Conservation (phyloP, 2,797 vertebrate genomes). For the Phataginus tetradactyla region DNA sequence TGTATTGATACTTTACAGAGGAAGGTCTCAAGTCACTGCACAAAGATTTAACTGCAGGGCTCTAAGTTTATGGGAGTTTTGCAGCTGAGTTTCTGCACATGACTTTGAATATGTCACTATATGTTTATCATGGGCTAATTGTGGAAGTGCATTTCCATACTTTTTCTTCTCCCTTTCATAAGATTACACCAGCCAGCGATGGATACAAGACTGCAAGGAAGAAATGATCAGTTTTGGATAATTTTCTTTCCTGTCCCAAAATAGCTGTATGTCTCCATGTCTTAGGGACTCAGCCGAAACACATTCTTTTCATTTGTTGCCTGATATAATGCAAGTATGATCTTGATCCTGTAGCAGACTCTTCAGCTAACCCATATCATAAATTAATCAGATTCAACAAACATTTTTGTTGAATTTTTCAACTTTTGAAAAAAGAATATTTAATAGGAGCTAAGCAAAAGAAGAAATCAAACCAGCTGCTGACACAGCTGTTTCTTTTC, state of each 20-base stretch:
- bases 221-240: constrained; percentile 74
- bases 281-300: constrained; percentile 53
- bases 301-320: constrained; percentile 43
- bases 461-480: constrained; percentile 91
- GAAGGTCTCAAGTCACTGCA: constrained; percentile 63
- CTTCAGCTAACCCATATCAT: constrained; percentile 60
- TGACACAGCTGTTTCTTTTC: constrained; percentile 93
- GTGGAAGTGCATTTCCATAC: constrained; percentile 52
- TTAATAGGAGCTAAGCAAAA: constrained; percentile 93
- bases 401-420: constrained; percentile 66
- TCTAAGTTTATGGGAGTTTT: constrained; percentile 26
- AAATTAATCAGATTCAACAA: constrained; percentile 81
- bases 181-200: neutral
- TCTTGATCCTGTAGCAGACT: constrained; percentile 34
- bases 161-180: constrained; percentile 55
- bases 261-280: constrained; percentile 66
- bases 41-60: constrained; percentile 69
- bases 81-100: constrained; percentile 58
- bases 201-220: constrained; percentile 52
- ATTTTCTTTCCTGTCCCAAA: constrained; percentile 71
- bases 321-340: constrained; percentile 55
- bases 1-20: constrained; percentile 72
- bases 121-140: constrained; percentile 56
- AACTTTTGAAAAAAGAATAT: constrained; percentile 86
- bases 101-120: constrained; percentile 26